Evolutionary conservation across 2,888 invertebrate species (phyloP).

Genomic region (Drosophila tripunctata): DNA sequence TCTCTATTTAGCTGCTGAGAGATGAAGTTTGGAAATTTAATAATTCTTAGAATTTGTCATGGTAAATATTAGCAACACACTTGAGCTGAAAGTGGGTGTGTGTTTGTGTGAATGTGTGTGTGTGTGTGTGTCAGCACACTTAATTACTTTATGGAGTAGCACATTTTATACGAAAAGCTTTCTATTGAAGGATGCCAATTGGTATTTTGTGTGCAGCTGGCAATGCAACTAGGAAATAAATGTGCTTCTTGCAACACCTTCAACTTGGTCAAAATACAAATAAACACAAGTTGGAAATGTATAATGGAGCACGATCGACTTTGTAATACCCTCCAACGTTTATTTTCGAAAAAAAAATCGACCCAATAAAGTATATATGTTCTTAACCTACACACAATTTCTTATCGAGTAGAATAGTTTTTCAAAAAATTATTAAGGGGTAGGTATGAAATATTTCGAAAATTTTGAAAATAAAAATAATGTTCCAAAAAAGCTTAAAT

Average conservation of each 20-base stretch:
- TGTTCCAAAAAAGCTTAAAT: no score
- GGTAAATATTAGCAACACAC: slow-evolving; percentile 38
- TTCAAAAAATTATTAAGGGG: no score
- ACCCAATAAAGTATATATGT: no score
- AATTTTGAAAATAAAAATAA: no score
- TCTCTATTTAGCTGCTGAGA: no score
- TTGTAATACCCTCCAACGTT: no score
- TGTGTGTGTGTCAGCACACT: slow-evolving; percentile 29
- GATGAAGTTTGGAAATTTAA: slow-evolving; percentile 6
- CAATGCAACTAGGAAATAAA: slow-evolving; percentile 34
- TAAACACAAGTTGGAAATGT: no score
- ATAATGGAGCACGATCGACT: no score
- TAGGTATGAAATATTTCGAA: no score
- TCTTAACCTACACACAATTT: no score
- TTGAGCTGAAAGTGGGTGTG: slow-evolving; percentile 4
- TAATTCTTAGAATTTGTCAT: slow-evolving; percentile 14
- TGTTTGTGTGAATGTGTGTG: neutral
- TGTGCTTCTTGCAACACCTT: slow-evolving; percentile 46
- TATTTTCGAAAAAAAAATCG: neutral
- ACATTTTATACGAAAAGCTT: slow-evolving; percentile 17
- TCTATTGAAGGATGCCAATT: slow-evolving; percentile 33
- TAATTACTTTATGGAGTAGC: slow-evolving; percentile 56
- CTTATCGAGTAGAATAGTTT: no score
- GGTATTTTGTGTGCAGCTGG: slow-evolving; percentile 33
- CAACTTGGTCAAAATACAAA: slow-evolving; percentile 3